phyloP scores from a whole-genome alignment of 1,140 invertebrate genomes.

The Trachymyrmex septentrionalis region DNA sequence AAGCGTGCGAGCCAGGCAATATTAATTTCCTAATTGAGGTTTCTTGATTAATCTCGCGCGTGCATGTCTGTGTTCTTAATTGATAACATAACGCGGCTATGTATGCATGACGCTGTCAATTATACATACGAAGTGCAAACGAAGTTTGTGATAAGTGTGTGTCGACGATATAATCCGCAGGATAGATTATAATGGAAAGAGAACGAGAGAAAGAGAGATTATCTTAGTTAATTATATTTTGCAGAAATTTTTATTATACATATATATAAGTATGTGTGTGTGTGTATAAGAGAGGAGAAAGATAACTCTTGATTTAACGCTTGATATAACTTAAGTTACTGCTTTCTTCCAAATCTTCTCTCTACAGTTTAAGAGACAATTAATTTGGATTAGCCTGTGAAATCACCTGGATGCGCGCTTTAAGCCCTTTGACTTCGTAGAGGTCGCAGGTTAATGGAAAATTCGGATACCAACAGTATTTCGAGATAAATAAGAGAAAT shows the following conservation, averaged over 20 bases:
- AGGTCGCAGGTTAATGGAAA: conserved; percentile 60
- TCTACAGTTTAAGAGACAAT: conserved; percentile 36
- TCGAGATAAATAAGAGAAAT: conserved; percentile 64
- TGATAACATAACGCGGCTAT: background rate
- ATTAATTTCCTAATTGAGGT: conserved; percentile 53
- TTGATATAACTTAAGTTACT: background rate
- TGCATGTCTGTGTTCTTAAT: conserved; percentile 14
- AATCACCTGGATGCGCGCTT: conserved; percentile 34
- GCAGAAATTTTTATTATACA: background rate
- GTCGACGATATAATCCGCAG: background rate
- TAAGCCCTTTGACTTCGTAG: conserved; percentile 40
- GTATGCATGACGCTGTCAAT: conserved; percentile 5
- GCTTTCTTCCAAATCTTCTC: conserved; percentile 37
- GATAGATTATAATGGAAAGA: background rate
- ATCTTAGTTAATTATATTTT: background rate
- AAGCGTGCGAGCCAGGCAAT: background rate
- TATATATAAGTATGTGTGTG: no score
- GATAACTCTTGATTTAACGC: background rate
- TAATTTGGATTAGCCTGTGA: conserved; percentile 59
- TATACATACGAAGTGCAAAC: conserved; percentile 16
- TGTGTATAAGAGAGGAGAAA: background rate
- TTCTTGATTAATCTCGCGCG: conserved; percentile 30
- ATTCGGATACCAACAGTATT: conserved; percentile 51
- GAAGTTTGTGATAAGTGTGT: conserved; percentile 39
- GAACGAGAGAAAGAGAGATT: no score